Evolutionary conservation across 1,140 invertebrate species (phyloP), one percentile per base, ranked within the genome.

Genomic region (Lucilia sericata): DNA sequence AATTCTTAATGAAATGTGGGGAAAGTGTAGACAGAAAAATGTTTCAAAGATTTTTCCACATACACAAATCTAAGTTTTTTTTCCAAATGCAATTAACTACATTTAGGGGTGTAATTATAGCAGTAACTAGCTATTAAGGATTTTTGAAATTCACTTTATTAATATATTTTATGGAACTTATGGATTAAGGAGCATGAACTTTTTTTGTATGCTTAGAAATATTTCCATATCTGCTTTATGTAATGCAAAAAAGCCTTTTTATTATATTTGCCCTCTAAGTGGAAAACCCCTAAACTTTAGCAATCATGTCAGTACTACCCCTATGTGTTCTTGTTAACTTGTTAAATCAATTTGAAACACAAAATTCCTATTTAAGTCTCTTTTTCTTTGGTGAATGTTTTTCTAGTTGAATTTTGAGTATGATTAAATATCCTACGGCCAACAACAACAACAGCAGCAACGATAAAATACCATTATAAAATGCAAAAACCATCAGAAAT

Each of bases 401-500:
- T 55, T 70, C 19, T 19, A 21, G 65, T 9, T 70, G 65, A 21
- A 21, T 70, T 70, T 25, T 21, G 21, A 70, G 9, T 70, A 70
- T 70, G 21, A 70, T 70, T 70, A 21, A 70, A 70, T 70, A 70
- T 70, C 65, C 65, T 70, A 21, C 19, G 7, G 65, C 65, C 65
- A 10, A 19, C 65, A 70, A 19, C 19, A 70, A 70, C 65, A 70
- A 70, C 65, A n/a, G 12, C 65, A 25, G 10, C n/a, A n/a, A 70
- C n/a, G 19, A 70, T 5, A 70, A 70, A 70, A 70, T 70, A 25
- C 65, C n/a, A 70, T 70, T 70, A 70, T 70, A 21, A 70, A 70
- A 70, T 70, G 65, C 65, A 21, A 70, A 70, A 70, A 70, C 65
- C 65, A 70, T 25, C 65, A 70, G 65, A 21, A 21, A 70, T 21